Evolutionary conservation across 2,888 invertebrate genomes (phyloP).

Genomic region (Agrochola circellaris): DNA sequence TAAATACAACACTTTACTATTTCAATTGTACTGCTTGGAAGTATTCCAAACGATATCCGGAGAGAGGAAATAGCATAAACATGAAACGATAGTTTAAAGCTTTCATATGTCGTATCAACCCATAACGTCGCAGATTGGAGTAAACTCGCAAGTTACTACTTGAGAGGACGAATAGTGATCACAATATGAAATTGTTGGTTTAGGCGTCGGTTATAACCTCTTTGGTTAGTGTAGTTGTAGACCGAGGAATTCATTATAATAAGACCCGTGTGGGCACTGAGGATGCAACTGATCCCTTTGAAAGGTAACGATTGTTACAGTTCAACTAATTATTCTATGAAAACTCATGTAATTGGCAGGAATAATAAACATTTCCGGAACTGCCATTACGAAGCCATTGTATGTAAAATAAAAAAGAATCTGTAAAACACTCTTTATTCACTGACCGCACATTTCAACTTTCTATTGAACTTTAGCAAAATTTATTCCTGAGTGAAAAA

Average conservation of each 20-base stretch:
- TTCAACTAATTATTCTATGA: background rate
- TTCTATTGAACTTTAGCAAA: conserved; percentile 62
- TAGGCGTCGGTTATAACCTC: background rate
- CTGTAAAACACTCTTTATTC: conserved; percentile 34
- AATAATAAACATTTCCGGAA: conserved; percentile 17
- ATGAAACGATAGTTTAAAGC: conserved; percentile 11
- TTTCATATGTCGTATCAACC: background rate
- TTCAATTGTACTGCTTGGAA: background rate
- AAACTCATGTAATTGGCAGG: conserved; percentile 5
- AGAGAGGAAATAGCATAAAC: background rate
- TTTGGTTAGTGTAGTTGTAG: background rate
- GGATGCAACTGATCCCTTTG: background rate
- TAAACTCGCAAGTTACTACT: background rate
- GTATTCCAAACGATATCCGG: background rate
- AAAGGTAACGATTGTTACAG: background rate
- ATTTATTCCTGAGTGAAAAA: conserved; percentile 65
- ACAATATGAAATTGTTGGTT: background rate
- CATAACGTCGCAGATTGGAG: background rate
- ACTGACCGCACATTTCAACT: conserved; percentile 58
- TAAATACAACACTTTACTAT: background rate
- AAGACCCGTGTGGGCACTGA: background rate
- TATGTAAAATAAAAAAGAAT: conserved; percentile 25
- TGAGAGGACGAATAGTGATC: background rate
- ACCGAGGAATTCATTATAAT: background rate
- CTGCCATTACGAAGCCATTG: conserved; percentile 40